phyloP scores from a whole-genome alignment of 2,113 vertebrate genomes.

The Calonectris borealis region DNA sequence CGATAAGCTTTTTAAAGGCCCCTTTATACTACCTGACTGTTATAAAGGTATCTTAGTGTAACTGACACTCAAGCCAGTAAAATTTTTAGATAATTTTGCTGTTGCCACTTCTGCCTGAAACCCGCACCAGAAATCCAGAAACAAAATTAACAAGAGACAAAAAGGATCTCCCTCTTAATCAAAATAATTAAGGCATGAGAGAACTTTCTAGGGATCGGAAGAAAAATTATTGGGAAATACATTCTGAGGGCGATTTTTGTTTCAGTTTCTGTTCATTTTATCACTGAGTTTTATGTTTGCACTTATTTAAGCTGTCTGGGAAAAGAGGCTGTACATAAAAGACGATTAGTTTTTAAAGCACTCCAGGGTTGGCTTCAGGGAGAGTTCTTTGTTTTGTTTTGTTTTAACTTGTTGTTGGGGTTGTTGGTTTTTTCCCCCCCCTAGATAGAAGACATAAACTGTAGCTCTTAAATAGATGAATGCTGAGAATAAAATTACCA shows the following conservation, averaged over 20 bases:
- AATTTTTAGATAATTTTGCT: neutral
- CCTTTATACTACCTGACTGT: neutral
- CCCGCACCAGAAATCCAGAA: neutral
- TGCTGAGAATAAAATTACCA: slow-evolving; percentile 44
- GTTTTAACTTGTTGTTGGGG: slow-evolving; percentile 18
- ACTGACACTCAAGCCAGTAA: neutral
- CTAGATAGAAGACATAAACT: slow-evolving; percentile 69
- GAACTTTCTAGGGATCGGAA: slow-evolving; percentile 28
- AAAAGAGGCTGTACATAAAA: slow-evolving; percentile 73
- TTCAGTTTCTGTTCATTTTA: slow-evolving; percentile 58
- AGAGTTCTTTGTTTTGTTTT: slow-evolving; percentile 26
- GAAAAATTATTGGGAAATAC: slow-evolving; percentile 29
- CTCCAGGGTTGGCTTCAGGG: slow-evolving; percentile 64
- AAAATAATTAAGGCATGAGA: slow-evolving; percentile 9
- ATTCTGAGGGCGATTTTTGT: slow-evolving; percentile 26
- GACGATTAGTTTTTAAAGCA: slow-evolving; percentile 75
- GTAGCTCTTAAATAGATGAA: slow-evolving; percentile 64
- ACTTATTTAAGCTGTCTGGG: slow-evolving; percentile 72
- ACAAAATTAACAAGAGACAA: neutral
- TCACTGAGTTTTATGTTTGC: slow-evolving; percentile 70
- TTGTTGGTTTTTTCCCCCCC: neutral
- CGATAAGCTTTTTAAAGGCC: neutral
- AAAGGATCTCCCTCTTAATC: neutral
- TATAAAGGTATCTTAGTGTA: neutral
- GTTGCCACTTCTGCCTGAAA: neutral